Evolutionary conservation across 2,797 vertebrate species (phyloP), one percentile per base, ranked within the genome.

Genomic region (Taeniopygia guttata): DNA sequence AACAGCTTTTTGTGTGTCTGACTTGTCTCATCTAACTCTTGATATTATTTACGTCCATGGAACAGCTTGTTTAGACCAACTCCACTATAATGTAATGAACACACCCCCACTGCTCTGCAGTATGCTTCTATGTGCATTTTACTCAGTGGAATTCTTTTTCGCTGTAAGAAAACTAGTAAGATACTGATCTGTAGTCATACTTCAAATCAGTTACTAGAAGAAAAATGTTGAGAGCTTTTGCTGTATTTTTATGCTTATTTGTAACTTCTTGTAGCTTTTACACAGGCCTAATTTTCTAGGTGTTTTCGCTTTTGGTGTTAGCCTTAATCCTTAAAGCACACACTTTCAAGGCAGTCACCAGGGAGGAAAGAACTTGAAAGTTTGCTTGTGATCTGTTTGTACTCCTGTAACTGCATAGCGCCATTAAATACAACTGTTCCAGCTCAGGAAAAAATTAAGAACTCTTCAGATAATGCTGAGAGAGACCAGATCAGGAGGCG

Each of bases 401-500:
- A 64, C 17, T 66, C 14, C 40, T 64, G 7, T 60, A 56, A 52
- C 46, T 80, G 27, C 23, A 3, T 26, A 36, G 5, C 77, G 14
- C 81, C 15, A 3, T 66, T 51, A 25, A 48, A 67, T 63, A 32
- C 90, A 16, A 96, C 87, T 74, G 26, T 97, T 97, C 59, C 94
- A 98, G 98, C 97, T 95, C 97, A 97, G 90, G 97, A 97, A 74
- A 98, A 97, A 81, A 73, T 96, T 77, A 98, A 97, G 96, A 97
- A 52, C 72, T 95, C 93, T 87, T 94, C 93, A 58, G 97, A 95
- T 91, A 96, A 90, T 66, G 87, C 84, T 88, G 98, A 98, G 87
- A 97, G 95, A 96, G 97, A 98, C 45, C 96, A 95, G 48, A 96
- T 96, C 49, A 97, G 96, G 66, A 97, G 97, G 58, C 96, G 97